A percentile compares a stretch with the other conserved stretches of the same genome.
Evolutionary conservation across 1,140 invertebrate species (phyloP).

Genomic region (Reticulitermes speratus): DNA sequence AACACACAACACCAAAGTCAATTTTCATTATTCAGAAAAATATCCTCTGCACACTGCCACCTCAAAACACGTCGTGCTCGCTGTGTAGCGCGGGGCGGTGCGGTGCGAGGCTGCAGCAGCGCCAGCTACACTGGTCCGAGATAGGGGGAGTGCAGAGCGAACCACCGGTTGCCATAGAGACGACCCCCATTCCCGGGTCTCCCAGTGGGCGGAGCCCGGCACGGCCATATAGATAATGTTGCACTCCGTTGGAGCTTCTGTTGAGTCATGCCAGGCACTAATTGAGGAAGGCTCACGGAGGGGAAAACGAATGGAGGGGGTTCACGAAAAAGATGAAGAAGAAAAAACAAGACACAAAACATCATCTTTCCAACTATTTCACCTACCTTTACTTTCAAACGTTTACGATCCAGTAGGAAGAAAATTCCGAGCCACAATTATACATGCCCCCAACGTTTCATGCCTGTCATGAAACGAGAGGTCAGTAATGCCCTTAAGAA

Average conservation of each 20-base stretch:
- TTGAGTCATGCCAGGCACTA: neutral
- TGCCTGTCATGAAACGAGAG: neutral
- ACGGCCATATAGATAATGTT: slow-evolving; percentile 16
- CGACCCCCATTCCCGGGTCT: slow-evolving; percentile 10
- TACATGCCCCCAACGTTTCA: neutral
- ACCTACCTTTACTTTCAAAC: neutral
- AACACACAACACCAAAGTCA: neutral
- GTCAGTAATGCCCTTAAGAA: neutral
- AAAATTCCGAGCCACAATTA: neutral
- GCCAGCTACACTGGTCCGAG: neutral
- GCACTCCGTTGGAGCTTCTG: neutral
- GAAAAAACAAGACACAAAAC: neutral
- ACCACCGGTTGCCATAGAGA: neutral
- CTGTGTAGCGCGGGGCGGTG: neutral
- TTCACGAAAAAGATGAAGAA: too few species aligned
- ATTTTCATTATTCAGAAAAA: neutral
- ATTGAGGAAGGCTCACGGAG: neutral
- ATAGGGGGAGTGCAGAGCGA: neutral
- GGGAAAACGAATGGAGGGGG: neutral
- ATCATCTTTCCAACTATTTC: neutral
- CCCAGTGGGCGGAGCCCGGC: slow-evolving; percentile 11
- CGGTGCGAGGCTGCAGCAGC: neutral
- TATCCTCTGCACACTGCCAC: neutral
- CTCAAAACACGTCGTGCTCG: too few species aligned
- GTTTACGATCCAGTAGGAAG: neutral